Conservation (phyloP, 2,797 vertebrate species). For the Hylomyscus alleni region DNA sequence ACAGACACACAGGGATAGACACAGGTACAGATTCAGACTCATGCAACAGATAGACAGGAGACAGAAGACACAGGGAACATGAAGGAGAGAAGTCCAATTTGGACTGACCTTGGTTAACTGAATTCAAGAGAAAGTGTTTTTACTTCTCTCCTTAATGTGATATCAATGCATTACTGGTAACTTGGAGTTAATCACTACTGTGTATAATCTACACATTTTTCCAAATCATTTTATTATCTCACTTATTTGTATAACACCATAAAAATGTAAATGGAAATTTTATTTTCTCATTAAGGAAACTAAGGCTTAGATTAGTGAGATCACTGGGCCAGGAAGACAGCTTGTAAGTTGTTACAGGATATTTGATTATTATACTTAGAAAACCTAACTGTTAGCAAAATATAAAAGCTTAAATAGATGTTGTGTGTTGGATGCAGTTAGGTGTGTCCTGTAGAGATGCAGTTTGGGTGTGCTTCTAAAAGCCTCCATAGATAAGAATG, state of each 20-base stretch:
- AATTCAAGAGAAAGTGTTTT: background rate
- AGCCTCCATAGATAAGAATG: no score
- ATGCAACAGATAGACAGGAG: background rate
- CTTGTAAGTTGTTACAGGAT: background rate
- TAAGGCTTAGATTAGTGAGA: background rate
- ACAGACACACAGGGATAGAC: background rate
- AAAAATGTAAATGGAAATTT: conserved; percentile 23
- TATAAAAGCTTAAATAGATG: no score
- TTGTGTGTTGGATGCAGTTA: no score
- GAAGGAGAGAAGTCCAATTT: background rate
- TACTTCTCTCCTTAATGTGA: background rate
- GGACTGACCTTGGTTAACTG: background rate
- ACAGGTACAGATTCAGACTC: background rate
- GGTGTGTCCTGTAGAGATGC: no score
- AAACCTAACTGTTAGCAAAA: no score
- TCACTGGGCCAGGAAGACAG: background rate
- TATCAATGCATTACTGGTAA: background rate
- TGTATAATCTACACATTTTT: conserved; percentile 19
- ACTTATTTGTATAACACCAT: background rate
- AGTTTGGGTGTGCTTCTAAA: no score
- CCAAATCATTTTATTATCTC: conserved; percentile 25
- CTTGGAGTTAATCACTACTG: background rate
- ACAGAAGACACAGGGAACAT: background rate
- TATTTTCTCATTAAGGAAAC: conserved; percentile 25
- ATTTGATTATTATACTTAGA: no score